Conservation (phyloP, 2,888 invertebrate species). For the Carabus problematicus region DNA sequence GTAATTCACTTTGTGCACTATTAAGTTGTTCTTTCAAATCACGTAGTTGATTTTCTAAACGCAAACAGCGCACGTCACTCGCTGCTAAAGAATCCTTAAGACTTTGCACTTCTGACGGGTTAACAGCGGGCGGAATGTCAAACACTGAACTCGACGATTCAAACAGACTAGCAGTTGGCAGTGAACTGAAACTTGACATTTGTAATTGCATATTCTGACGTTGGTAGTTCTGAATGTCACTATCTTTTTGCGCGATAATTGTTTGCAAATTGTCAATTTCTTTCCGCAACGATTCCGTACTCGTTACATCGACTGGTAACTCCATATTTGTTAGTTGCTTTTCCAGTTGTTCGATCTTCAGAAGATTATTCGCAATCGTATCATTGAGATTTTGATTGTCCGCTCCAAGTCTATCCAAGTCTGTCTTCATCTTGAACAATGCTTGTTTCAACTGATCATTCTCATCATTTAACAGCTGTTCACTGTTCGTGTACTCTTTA, state of each 20-base stretch:
- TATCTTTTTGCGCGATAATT: conserved; percentile 58
- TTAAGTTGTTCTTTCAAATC: conserved; percentile 12
- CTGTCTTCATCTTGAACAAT: not conserved
- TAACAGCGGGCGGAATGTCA: too few species aligned
- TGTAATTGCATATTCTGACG: conserved; percentile 56
- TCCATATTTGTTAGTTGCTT: conserved; percentile 5
- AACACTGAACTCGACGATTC: not conserved
- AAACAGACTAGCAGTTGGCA: not conserved
- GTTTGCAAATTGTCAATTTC: conserved; percentile 35
- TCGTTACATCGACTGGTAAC: not conserved
- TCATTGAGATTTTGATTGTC: conserved; percentile 16
- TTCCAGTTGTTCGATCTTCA: conserved; percentile 19
- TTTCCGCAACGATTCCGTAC: conserved; percentile 1
- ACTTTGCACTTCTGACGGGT: not conserved
- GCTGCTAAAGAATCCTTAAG: conserved; percentile 8
- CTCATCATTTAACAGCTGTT: conserved; percentile 46
- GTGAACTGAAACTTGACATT: conserved; percentile 45
- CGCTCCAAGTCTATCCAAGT: not conserved
- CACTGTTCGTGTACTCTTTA: conserved; percentile 48
- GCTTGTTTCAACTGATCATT: conserved; percentile 45
- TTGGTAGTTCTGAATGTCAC: conserved; percentile 60
- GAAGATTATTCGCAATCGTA: conserved; percentile 15
- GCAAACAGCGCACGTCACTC: not conserved
- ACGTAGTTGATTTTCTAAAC: conserved; percentile 9
- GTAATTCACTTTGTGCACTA: conserved; percentile 13